Evolutionary conservation across 2,113 vertebrate genomes (phyloP), one percentile per base, ranked within the genome.

Genomic region (Talpa occidentalis): DNA sequence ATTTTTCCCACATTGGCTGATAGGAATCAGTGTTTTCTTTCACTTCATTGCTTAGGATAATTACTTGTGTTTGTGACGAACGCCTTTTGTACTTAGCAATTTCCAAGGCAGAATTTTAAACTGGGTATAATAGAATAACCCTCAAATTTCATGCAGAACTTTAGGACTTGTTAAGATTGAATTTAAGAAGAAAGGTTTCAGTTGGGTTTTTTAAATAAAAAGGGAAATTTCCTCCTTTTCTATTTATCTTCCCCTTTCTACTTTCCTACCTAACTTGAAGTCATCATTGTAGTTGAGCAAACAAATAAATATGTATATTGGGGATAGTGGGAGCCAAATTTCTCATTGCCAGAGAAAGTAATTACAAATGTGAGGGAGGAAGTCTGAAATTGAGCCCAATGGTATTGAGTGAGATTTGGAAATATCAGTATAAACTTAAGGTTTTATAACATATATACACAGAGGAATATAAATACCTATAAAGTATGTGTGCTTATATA

Each of bases 1-100:
- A 11, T 2, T 0, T 76, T 3, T 88, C 77, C 79, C 44, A 44
- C 8, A 10, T 52, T 88, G 96, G 28, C 32, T 92, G 72, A 32
- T 21, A 79, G 72, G 86, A 96, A 89, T 59, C 21, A 26, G 66
- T 47, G 83, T 42, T 54, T 84, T 94, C 69, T 83, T 94, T 86
- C 73, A 42, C 49, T 86, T 94, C 2, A 5, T 0, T 35, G 56
- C 77, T 66, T 37, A 19, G 90, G 72, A 72, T 85, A 85, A 91
- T 59, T 0, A 19, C 10, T 15, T 42, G 5, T 73, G 32, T 64
- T 91, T 96, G 35, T 84, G 35, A 93, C 76, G n/a, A 93, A 62
- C 30, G 49, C 30, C 59, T 91, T 49, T 73, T 24, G 59, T 47
- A 74, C 67, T 42, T 76, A 37, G 40, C 82, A 47, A 59, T 77